These are phyloP conservation scores for Mizuhopecten yessoensis DNA, from an alignment of 1,140 invertebrate species.

Conservation along the genomic window DNA sequence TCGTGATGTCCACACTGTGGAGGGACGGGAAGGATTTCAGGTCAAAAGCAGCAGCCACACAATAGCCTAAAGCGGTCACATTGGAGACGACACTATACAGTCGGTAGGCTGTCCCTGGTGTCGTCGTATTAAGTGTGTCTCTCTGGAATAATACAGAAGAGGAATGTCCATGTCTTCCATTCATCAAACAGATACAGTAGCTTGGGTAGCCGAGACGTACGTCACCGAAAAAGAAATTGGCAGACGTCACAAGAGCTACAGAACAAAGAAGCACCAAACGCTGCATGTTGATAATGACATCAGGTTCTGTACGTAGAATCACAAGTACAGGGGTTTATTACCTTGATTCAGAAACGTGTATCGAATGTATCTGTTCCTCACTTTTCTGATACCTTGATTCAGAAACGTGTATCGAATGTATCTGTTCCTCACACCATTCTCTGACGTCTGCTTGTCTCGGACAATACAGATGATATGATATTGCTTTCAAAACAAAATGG, in stretches of 20 bases:
- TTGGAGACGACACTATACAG: not conserved
- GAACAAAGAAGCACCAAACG: not conserved
- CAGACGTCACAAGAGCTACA: not conserved
- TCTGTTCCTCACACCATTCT: not conserved
- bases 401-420: too few relatives aligned
- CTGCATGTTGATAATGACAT: not conserved
- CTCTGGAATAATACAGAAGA: not conserved
- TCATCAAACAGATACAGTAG: not conserved
- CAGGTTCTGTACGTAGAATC: not conserved
- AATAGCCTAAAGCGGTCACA: not conserved
- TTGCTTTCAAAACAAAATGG: conserved; percentile 20
- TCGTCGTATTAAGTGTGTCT: not conserved
- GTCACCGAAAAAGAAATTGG: not conserved
- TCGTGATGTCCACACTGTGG: not conserved
- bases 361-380: not conserved
- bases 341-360: too few relatives aligned
- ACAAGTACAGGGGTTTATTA: not conserved
- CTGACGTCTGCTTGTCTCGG: not conserved
- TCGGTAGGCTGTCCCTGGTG: not conserved
- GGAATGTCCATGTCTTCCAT: not conserved
- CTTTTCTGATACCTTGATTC: not conserved
- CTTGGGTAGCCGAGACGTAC: not conserved
- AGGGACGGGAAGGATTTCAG: not conserved
- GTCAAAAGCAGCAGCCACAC: not conserved
- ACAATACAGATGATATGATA: too few relatives aligned